A percentile compares a stretch with the other conserved stretches of the same genome.
phyloP scores from a whole-genome alignment of 2,888 invertebrate genomes.

The Calameuta pallipes region DNA sequence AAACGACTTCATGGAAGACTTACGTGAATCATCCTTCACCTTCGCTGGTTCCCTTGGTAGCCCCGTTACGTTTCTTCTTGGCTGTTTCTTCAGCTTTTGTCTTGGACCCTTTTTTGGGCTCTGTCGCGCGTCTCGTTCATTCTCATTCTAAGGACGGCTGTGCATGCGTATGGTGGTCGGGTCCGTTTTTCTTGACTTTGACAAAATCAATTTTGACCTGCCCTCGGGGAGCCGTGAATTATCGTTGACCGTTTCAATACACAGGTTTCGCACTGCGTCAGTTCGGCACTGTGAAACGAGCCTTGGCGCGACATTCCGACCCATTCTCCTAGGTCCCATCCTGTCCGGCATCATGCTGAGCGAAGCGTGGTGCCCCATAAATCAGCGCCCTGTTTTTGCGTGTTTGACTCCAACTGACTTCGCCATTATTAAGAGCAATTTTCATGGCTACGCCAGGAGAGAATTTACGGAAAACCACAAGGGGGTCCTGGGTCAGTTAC shows the following conservation, averaged over 20 bases:
- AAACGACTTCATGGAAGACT: neutral
- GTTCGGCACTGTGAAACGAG: neutral
- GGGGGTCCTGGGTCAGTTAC: neutral
- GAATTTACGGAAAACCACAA: constrained; percentile 43
- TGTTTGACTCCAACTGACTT: constrained; percentile 53
- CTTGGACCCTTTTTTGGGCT: neutral
- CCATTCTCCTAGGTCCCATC: constrained; percentile 1
- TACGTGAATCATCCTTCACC: neutral
- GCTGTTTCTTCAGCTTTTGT: neutral
- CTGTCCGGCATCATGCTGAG: constrained; percentile 42
- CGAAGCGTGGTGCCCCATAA: constrained; percentile 51
- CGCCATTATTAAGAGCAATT: constrained; percentile 51
- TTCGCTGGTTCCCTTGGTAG: neutral
- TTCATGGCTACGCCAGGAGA: constrained; percentile 37
- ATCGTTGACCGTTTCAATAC: neutral
- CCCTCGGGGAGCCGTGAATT: neutral
- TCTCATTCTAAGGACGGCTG: neutral
- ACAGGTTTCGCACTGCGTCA: neutral
- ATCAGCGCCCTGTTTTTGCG: constrained; percentile 59
- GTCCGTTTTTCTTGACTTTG: neutral
- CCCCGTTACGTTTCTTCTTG: neutral
- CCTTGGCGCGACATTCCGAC: neutral
- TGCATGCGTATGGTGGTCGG: neutral
- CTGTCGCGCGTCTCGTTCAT: neutral
- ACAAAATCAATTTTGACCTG: neutral